Evolutionary conservation across 1,140 invertebrate species (phyloP).

Genomic region (Lutraria rhynchaena): DNA sequence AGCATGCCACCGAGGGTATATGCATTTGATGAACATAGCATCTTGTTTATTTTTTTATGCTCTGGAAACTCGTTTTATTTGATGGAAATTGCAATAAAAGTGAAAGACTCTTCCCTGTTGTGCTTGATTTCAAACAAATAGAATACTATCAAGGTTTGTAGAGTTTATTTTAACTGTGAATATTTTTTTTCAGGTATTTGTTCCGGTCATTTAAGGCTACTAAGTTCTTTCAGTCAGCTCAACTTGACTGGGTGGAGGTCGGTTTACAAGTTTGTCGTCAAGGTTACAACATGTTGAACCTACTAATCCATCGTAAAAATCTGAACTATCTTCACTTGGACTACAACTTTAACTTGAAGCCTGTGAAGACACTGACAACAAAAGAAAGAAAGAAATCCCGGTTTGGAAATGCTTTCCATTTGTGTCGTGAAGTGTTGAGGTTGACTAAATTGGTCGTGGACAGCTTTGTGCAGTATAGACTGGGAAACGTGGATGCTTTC

Average conservation of each 20-base stretch:
- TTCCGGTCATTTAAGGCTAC: slow-evolving; percentile 99
- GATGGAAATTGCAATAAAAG: too few species aligned
- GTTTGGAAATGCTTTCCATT: slow-evolving; percentile 99
- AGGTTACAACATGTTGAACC: slow-evolving; percentile 99
- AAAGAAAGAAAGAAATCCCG: slow-evolving; percentile 99
- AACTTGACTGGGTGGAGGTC: slow-evolving; percentile 99
- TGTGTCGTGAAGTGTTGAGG: slow-evolving; percentile 98
- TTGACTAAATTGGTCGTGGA: slow-evolving; percentile 99
- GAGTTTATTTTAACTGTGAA: too few species aligned
- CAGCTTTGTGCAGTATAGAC: slow-evolving; percentile 98
- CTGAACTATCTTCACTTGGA: slow-evolving; percentile 99
- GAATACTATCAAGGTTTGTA: too few species aligned
- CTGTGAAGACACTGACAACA: slow-evolving; percentile 99
- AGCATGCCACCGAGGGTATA: too few species aligned
- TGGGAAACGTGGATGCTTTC: slow-evolving; percentile 99
- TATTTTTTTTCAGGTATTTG: slow-evolving; percentile 87
- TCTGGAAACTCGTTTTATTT: too few species aligned
- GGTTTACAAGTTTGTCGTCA: slow-evolving; percentile 98
- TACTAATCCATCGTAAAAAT: slow-evolving; percentile 99
- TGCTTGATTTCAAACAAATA: too few species aligned
- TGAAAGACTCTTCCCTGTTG: too few species aligned
- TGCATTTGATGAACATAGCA: too few species aligned
- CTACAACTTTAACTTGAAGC: slow-evolving; percentile 99
- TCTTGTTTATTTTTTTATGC: too few species aligned
- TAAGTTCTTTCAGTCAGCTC: slow-evolving; percentile 99